A percentile compares a stretch with the other conserved stretches of the same genome.
Evolutionary conservation across 2,888 invertebrate species (phyloP).

Genomic region (Spisula subtruncata): DNA sequence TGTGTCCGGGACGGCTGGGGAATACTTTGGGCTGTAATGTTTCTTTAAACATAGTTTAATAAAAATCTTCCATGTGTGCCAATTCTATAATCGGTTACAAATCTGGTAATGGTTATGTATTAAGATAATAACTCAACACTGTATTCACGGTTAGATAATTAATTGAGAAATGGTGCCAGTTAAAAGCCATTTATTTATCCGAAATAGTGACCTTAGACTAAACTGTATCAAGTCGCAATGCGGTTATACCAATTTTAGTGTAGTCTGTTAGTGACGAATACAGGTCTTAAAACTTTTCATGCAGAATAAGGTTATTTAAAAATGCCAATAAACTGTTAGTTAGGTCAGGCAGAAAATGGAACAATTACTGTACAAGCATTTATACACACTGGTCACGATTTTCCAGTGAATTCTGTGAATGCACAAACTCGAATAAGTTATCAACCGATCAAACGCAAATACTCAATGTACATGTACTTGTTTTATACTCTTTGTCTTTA

Average conservation of each 20-base stretch:
- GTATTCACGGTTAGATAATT: not conserved
- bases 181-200: not conserved
- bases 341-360: not conserved
- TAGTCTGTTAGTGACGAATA: not conserved
- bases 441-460: no score
- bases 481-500: no score
- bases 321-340: not conserved
- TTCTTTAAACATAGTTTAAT: not conserved
- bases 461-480: no score
- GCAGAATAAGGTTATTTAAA: conserved; percentile 15
- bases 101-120: not conserved
- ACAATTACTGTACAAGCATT: not conserved
- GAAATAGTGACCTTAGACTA: not conserved
- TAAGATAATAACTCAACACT: not conserved
- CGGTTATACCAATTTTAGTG: not conserved
- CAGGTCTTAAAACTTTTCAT: not conserved
- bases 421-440: no score
- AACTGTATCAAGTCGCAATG: not conserved
- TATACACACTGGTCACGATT: no score
- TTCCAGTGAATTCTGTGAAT: no score
- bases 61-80: not conserved
- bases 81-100: not conserved
- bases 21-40: not conserved
- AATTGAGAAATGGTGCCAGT: conserved; percentile 11
- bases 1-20: not conserved